A percentile compares a stretch with the other conserved stretches of the same genome.
Conservation (phyloP, 2,797 vertebrate genomes). For the Notolabrus celidotus region DNA sequence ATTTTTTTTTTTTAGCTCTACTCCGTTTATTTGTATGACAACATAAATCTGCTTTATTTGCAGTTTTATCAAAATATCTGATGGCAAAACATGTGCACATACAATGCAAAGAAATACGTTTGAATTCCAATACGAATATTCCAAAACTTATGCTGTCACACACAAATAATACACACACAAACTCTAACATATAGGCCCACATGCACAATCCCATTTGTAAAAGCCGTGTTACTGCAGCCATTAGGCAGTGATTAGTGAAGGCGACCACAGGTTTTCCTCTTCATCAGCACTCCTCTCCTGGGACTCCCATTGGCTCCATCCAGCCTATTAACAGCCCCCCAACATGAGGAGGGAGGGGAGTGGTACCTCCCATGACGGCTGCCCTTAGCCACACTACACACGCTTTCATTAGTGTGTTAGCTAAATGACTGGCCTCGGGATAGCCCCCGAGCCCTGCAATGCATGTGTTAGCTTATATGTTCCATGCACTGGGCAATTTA, state of each 20-base stretch:
- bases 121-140: neutral
- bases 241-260: constrained; percentile 83
- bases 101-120: constrained; percentile 8
- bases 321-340: constrained; percentile 83
- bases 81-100: neutral
- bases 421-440: constrained; percentile 87
- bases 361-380: constrained; percentile 81
- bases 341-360: constrained; percentile 78
- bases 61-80: neutral
- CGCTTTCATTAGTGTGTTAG: constrained; percentile 87
- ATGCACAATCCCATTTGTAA: constrained; percentile 66
- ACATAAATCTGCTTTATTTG: no score
- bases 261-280: constrained; percentile 81
- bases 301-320: constrained; percentile 81
- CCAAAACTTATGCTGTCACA: neutral
- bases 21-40: no score
- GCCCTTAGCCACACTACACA: constrained; percentile 83
- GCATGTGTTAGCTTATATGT: constrained; percentile 77
- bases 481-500: constrained; percentile 75
- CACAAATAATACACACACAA: neutral
- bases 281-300: constrained; percentile 82
- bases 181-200: constrained; percentile 25
- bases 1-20: no score
- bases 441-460: constrained; percentile 80
- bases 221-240: constrained; percentile 75